phyloP scores from a whole-genome alignment of 2,113 vertebrate genomes.

The Actenoides hombroni region DNA sequence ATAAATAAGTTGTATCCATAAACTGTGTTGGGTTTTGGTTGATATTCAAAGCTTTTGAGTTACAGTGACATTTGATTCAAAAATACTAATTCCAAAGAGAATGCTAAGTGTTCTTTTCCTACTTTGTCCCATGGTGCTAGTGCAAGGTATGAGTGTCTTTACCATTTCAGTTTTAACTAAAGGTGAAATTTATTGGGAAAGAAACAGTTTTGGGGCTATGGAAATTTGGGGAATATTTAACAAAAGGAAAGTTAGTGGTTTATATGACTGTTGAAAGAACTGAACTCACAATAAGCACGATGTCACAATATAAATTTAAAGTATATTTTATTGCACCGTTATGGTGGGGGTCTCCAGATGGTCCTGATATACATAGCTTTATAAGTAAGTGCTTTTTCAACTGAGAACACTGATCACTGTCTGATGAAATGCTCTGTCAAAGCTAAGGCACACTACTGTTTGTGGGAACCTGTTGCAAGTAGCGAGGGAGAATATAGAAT shows the following conservation, averaged over 20 bases:
- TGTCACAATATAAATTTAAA: slow-evolving; percentile 49
- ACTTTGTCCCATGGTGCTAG: too few relatives aligned
- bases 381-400: slow-evolving; percentile 3
- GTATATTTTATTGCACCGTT: slow-evolving; percentile 24
- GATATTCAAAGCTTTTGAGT: too few relatives aligned
- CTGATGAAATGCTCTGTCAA: slow-evolving; percentile 9
- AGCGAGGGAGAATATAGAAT: not conserved
- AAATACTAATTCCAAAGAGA: too few relatives aligned
- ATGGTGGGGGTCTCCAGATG: slow-evolving; percentile 36
- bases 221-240: slow-evolving; percentile 63
- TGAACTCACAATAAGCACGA: slow-evolving; percentile 18
- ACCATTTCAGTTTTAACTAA: too few relatives aligned
- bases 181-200: too few relatives aligned
- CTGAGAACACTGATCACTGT: not conserved
- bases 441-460: not conserved
- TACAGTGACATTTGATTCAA: too few relatives aligned
- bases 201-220: too few relatives aligned
- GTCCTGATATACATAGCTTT: slow-evolving; percentile 15
- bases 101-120: too few relatives aligned
- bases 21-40: too few relatives aligned
- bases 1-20: too few relatives aligned
- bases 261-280: slow-evolving; percentile 47
- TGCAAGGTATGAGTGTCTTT: too few relatives aligned
- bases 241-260: slow-evolving; percentile 21
- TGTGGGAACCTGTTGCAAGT: not conserved